Conservation (phyloP, 2,888 invertebrate genomes). For the Alloscopus bannaensis region DNA sequence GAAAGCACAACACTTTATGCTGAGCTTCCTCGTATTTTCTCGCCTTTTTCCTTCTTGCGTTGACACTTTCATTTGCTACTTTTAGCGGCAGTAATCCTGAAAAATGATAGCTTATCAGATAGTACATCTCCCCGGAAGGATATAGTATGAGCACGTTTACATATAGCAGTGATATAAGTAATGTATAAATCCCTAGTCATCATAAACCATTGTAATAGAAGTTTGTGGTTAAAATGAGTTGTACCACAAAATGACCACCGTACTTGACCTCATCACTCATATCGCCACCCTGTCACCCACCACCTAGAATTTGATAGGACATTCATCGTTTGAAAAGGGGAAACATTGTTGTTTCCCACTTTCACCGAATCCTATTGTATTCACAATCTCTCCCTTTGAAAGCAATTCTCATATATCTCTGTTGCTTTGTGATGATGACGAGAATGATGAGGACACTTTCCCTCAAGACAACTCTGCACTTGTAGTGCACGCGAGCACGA, state of each 20-base stretch:
- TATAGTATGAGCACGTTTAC: no score
- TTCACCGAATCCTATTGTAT: not conserved
- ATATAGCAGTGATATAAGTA: no score
- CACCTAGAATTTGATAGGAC: no score
- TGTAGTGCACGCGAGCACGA: not conserved
- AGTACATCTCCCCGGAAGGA: slow-evolving; percentile 5
- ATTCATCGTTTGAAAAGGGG: no score
- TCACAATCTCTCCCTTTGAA: not conserved
- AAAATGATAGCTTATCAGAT: slow-evolving; percentile 38
- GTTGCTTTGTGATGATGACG: slow-evolving; percentile 7
- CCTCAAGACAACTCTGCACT: not conserved
- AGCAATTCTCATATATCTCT: slow-evolving; percentile 14
- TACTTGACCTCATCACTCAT: slow-evolving; percentile 22
- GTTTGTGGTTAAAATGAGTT: not conserved
- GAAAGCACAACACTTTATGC: not conserved
- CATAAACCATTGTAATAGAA: no score
- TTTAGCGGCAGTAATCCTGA: slow-evolving; percentile 19
- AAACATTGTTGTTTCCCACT: not conserved
- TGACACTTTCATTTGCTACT: not conserved
- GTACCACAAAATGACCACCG: not conserved
- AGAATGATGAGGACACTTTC: slow-evolving; percentile 1
- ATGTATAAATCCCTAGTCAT: no score
- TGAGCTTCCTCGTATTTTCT: not conserved
- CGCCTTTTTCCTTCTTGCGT: not conserved
- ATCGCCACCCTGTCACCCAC: slow-evolving; percentile 13